Evolutionary conservation across 2,888 invertebrate species (phyloP).

Genomic region (Netelia fuscicornis): DNA sequence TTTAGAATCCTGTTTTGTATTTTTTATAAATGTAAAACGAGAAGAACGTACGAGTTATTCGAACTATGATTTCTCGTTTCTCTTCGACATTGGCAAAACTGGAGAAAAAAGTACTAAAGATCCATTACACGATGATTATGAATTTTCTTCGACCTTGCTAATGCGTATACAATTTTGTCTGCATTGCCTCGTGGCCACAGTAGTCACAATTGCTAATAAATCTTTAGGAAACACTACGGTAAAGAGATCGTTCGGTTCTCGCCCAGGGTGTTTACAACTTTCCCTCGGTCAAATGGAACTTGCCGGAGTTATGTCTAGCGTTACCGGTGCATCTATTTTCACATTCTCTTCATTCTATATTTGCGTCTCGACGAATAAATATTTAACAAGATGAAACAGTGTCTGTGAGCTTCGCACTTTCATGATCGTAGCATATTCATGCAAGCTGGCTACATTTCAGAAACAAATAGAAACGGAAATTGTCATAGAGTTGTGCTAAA

Average conservation of each 20-base stretch:
- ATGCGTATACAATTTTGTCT: not conserved
- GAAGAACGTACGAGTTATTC: slow-evolving; percentile 13
- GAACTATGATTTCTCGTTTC: slow-evolving; percentile 32
- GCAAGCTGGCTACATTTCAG: not conserved
- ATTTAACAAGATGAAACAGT: not conserved
- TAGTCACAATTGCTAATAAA: not conserved
- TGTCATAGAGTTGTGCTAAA: too few relatives aligned
- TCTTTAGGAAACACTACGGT: not conserved
- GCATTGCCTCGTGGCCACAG: not conserved
- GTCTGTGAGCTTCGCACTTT: not conserved
- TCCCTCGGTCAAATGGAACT: slow-evolving; percentile 52
- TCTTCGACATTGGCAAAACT: not conserved
- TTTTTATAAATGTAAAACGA: not conserved
- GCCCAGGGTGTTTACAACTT: slow-evolving; percentile 47
- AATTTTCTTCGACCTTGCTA: slow-evolving; percentile 20
- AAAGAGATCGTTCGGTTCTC: slow-evolving; percentile 33
- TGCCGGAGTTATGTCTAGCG: slow-evolving; percentile 10
- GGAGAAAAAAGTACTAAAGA: not conserved
- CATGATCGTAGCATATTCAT: not conserved
- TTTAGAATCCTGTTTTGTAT: not conserved
- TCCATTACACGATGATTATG: slow-evolving; percentile 16
- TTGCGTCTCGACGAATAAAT: not conserved
- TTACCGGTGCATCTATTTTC: slow-evolving; percentile 8
- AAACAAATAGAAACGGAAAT: not conserved
- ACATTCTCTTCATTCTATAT: slow-evolving; percentile 21